Evolutionary conservation across 2,797 vertebrate genomes (phyloP).

Genomic region (Sylvia borin): DNA sequence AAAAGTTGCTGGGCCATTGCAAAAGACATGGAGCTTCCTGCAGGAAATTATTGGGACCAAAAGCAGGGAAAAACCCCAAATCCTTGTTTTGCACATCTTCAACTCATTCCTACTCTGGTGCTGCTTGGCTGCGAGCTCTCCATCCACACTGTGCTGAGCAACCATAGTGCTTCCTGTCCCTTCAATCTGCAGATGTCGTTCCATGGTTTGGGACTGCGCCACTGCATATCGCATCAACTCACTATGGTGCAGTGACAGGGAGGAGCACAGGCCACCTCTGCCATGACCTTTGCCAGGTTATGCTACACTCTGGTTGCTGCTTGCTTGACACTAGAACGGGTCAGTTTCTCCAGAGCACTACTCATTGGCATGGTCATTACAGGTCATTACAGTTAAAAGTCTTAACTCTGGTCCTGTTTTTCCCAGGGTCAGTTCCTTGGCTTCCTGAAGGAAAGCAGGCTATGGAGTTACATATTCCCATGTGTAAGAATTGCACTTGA

Average conservation of each 20-base stretch:
- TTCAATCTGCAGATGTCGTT: rapidly evolving
- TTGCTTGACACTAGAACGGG: neutral
- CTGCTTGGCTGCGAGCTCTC: rapidly evolving
- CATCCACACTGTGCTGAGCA: rapidly evolving
- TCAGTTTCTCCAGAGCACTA: neutral
- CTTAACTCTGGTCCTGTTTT: neutral
- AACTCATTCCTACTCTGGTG: neutral
- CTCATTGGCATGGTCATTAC: neutral
- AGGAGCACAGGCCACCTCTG: too few relatives aligned
- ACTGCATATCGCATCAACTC: rapidly evolving
- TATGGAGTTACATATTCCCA: rapidly evolving
- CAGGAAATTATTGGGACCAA: neutral
- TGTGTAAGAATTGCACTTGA: neutral
- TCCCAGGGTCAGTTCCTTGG: neutral
- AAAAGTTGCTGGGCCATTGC: neutral
- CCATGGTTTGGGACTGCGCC: rapidly evolving
- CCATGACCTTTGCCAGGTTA: too few relatives aligned
- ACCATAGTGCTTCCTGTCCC: rapidly evolving
- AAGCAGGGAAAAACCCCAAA: neutral
- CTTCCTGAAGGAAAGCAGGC: neutral
- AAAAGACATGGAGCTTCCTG: neutral
- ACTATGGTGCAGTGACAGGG: rapidly evolving
- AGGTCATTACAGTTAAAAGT: neutral
- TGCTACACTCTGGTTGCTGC: neutral
- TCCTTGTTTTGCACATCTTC: neutral